These are phyloP conservation scores for Acromyrmex charruanus DNA, from an alignment of 1,140 invertebrate species.

Conservation along the genomic window DNA sequence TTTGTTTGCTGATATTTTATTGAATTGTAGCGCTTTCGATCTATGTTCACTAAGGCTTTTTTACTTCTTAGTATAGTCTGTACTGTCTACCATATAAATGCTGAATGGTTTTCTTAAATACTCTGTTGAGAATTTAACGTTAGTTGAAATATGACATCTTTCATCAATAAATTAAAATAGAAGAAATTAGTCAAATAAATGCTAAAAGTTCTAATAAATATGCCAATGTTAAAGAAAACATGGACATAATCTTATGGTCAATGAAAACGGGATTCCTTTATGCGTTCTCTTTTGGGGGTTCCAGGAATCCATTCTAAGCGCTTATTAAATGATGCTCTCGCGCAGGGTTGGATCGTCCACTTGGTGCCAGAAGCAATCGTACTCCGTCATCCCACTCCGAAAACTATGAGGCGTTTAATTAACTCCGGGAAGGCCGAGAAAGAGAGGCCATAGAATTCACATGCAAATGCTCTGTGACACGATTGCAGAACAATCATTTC, in stretches of 20 bases:
- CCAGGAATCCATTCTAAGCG: constrained; percentile 65
- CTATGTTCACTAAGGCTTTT: no score
- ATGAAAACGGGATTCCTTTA: constrained; percentile 19
- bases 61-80: no score
- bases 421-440: constrained; percentile 73
- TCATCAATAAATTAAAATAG: neutral
- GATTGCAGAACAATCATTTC: constrained; percentile 71
- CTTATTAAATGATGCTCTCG: constrained; percentile 78
- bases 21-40: no score
- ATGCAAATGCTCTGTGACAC: constrained; percentile 77
- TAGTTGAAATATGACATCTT: neutral
- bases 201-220: neutral
- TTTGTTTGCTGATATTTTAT: no score
- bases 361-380: constrained; percentile 78
- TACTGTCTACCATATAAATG: no score
- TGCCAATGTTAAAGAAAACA: constrained; percentile 4
- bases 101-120: no score
- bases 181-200: neutral
- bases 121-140: neutral
- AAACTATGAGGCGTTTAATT: constrained; percentile 85
- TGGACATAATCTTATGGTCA: constrained; percentile 15
- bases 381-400: constrained; percentile 73
- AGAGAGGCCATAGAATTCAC: constrained; percentile 76
- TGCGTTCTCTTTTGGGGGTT: neutral
- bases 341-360: constrained; percentile 75